These are phyloP conservation scores for Pollicipes pollicipes DNA, from an alignment of 1,140 invertebrate genomes.

Conservation along the genomic window DNA sequence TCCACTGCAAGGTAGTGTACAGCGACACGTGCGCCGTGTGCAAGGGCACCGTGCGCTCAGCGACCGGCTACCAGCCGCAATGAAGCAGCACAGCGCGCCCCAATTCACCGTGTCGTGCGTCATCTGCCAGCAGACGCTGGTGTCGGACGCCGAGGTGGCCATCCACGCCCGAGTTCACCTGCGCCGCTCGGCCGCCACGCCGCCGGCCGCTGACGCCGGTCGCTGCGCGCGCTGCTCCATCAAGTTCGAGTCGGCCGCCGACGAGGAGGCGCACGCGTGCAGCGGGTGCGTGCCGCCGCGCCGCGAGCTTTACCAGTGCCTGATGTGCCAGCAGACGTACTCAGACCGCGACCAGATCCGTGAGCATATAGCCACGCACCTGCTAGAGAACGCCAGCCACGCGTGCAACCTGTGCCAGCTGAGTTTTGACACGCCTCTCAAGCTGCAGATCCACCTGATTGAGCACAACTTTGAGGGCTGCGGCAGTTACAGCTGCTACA, in stretches of 20 bases:
- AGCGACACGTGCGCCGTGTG: constrained; percentile 45
- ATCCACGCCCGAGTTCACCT: constrained; percentile 67
- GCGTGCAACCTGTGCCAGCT: constrained; percentile 57
- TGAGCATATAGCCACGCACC: constrained; percentile 39
- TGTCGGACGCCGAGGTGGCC: constrained; percentile 67
- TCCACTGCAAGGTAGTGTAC: constrained; percentile 57
- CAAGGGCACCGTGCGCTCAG: constrained; percentile 43
- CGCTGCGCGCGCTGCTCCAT: constrained; percentile 37
- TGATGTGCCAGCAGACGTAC: constrained; percentile 50
- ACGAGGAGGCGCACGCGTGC: constrained; percentile 35
- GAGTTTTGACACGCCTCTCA: constrained; percentile 46
- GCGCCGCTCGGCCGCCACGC: constrained; percentile 20
- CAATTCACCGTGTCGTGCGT: constrained; percentile 59
- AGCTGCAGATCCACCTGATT: constrained; percentile 75
- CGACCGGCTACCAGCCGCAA: constrained; percentile 39
- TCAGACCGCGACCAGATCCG: constrained; percentile 45
- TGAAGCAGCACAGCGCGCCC: constrained; percentile 46
- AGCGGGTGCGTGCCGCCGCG: constrained; percentile 20
- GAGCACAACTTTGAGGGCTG: constrained; percentile 79
- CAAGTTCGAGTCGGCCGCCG: constrained; percentile 34
- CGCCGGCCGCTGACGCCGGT: constrained; percentile 17
- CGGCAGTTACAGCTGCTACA: constrained; percentile 60
- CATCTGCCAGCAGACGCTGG: constrained; percentile 73
- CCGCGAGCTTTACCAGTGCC: constrained; percentile 41
- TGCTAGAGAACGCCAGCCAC: constrained; percentile 34